These are phyloP conservation scores for Anorthoa munda DNA, from an alignment of 2,888 invertebrate genomes.

Conservation along the genomic window DNA sequence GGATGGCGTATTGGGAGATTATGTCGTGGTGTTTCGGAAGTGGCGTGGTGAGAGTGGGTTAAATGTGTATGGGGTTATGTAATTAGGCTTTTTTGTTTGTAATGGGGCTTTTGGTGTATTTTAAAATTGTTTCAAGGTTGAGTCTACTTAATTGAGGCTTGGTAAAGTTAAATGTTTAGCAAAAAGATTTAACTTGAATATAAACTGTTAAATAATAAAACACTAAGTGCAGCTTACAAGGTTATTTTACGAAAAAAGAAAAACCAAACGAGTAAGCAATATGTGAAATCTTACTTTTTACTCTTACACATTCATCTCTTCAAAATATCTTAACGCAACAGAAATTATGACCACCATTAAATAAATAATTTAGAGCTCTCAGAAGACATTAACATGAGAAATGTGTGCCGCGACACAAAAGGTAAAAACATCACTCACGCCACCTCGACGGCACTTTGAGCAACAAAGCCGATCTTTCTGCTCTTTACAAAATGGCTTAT, in stretches of 20 bases:
- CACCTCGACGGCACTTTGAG: conserved; percentile 75
- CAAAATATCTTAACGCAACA: conserved; percentile 59
- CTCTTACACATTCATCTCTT: conserved; percentile 54
- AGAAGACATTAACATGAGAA: conserved; percentile 73
- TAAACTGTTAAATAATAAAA: conserved; percentile 12
- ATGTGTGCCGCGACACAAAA: conserved; percentile 71
- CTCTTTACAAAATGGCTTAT: conserved; percentile 72
- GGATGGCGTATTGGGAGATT: conserved; percentile 20
- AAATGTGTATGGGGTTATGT: conserved; percentile 4
- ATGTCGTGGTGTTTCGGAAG: conserved; percentile 48
- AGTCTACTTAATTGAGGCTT: background rate
- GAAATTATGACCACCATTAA: conserved; percentile 72
- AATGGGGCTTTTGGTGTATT: background rate
- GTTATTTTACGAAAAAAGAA: background rate
- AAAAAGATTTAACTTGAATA: background rate
- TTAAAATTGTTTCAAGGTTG: background rate
- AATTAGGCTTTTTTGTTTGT: background rate
- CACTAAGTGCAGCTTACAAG: background rate
- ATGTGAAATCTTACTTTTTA: conserved; percentile 31
- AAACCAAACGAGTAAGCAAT: conserved; percentile 21
- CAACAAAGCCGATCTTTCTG: conserved; percentile 76
- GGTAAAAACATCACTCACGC: conserved; percentile 75
- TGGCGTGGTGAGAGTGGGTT: conserved; percentile 32
- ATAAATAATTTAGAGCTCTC: conserved; percentile 74
- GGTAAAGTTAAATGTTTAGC: background rate